phyloP scores from a whole-genome alignment of 1,140 invertebrate genomes.

The Cecropterus lyciades region DNA sequence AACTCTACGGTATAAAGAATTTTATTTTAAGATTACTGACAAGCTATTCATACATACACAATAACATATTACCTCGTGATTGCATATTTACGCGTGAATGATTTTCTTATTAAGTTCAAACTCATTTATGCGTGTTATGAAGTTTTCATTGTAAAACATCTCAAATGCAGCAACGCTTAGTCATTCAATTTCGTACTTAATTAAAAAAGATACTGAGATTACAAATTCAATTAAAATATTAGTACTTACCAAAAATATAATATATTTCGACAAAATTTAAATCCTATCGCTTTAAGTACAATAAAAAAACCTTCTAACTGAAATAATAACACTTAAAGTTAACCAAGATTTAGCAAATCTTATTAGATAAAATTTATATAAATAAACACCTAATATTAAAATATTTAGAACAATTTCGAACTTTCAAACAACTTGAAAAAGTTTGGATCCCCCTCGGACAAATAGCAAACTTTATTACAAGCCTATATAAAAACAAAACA shows the following conservation, averaged over 20 bases:
- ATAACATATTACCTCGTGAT: background rate
- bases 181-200: background rate
- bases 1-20: constrained; percentile 12
- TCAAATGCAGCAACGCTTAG: background rate
- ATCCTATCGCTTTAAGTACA: no score
- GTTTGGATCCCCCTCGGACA: background rate
- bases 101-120: background rate
- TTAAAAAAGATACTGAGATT: background rate
- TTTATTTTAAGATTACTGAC: background rate
- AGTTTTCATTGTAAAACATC: background rate
- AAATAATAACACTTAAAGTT: no score
- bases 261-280: no score
- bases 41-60: background rate
- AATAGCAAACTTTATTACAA: no score
- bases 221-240: no score
- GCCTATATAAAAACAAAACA: no score
- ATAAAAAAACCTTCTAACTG: no score
- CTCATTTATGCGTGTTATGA: background rate
- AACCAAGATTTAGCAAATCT: background rate
- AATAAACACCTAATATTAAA: background rate
- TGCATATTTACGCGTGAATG: background rate
- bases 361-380: background rate
- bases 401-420: background rate
- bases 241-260: no score
- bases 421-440: background rate